These are phyloP conservation scores for Lineus longissimus DNA, from an alignment of 1,140 invertebrate genomes.

Conservation along the genomic window DNA sequence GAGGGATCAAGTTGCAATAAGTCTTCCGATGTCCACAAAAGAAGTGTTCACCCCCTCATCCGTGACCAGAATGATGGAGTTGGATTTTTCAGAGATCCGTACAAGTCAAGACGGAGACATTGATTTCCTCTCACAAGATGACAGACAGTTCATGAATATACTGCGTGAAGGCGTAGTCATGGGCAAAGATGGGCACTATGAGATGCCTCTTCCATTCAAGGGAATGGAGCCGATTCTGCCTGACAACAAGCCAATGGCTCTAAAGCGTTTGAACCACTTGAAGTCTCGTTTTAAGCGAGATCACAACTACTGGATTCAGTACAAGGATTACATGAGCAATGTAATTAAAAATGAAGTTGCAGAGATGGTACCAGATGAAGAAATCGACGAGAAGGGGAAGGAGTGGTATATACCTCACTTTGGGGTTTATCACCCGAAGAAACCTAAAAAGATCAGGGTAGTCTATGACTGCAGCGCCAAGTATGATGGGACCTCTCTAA, in stretches of 20 bases:
- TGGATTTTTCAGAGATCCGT: too few relatives aligned
- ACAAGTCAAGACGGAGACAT: too few relatives aligned
- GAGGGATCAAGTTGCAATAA: too few relatives aligned
- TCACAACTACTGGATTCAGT: not conserved
- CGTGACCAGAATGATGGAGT: too few relatives aligned
- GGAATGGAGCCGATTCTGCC: not conserved
- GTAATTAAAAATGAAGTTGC: not conserved
- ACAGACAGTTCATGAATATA: slow-evolving; percentile 6
- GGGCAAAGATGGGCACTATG: slow-evolving; percentile 21
- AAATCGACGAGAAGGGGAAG: not conserved
- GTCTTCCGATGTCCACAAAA: too few relatives aligned
- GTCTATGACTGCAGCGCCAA: slow-evolving; percentile 22
- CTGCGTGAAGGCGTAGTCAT: too few relatives aligned
- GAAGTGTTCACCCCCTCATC: too few relatives aligned
- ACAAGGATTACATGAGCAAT: not conserved
- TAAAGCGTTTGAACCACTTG: slow-evolving; percentile 7
- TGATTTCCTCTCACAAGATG: slow-evolving; percentile 20
- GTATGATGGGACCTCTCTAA: slow-evolving; percentile 18
- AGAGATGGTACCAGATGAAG: not conserved
- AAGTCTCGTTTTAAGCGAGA: not conserved
- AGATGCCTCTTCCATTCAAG: slow-evolving; percentile 18
- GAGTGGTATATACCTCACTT: slow-evolving; percentile 21
- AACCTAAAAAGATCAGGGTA: slow-evolving; percentile 20
- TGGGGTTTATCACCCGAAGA: slow-evolving; percentile 20
- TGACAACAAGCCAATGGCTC: slow-evolving; percentile 9